Conservation (phyloP, 2,888 invertebrate genomes). For the Ommatoiulus sabulosus region DNA sequence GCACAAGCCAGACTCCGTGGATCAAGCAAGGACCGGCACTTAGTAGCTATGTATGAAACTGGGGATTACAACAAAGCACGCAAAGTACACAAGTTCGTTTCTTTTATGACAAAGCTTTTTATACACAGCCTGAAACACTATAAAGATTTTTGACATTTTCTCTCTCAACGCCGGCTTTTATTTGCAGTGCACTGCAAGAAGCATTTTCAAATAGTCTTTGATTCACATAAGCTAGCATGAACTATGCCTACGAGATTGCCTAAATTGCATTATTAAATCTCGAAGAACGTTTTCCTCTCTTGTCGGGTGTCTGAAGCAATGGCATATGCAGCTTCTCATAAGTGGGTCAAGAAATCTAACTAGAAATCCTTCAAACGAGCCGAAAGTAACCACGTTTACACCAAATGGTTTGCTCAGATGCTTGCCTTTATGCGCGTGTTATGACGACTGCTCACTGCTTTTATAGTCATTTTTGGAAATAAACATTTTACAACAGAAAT, state of each 20-base stretch:
- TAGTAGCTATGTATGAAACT: constrained; percentile 25
- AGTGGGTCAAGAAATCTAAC: constrained; percentile 41
- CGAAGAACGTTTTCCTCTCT: constrained; percentile 35
- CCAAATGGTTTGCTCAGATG: neutral
- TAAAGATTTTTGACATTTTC: constrained; percentile 36
- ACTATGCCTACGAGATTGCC: constrained; percentile 30
- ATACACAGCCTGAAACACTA: constrained; percentile 21
- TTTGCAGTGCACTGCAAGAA: constrained; percentile 43
- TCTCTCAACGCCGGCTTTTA: constrained; percentile 36
- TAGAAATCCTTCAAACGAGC: constrained; percentile 2
- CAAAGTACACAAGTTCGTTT: constrained; percentile 35
- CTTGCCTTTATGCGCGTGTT: constrained; percentile 28
- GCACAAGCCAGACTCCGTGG: neutral
- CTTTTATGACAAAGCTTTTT: constrained; percentile 21
- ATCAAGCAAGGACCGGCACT: neutral
- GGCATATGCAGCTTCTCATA: neutral
- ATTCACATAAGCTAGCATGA: constrained; percentile 22
- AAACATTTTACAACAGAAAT: constrained; percentile 14
- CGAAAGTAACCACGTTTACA: neutral
- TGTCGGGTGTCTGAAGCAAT: neutral
- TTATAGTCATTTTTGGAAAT: neutral
- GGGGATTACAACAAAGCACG: constrained; percentile 31
- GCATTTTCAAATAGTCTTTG: constrained; percentile 39
- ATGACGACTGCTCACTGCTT: neutral
- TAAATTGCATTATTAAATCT: constrained; percentile 43